phyloP scores from a whole-genome alignment of 1,140 invertebrate species.

The Oedothorax gibbosus region DNA sequence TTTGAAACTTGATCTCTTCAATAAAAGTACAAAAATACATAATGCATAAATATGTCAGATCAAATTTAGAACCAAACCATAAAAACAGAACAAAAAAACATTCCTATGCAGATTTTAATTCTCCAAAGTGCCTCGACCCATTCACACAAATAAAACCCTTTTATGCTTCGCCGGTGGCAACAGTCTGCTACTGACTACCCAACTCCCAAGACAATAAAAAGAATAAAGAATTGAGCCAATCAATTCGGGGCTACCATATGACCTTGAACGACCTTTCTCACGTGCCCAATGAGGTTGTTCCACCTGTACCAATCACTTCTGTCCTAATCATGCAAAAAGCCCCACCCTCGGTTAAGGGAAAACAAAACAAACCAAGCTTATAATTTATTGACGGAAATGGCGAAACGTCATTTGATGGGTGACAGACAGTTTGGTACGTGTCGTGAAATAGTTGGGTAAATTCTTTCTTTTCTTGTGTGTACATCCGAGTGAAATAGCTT shows the following conservation, averaged over 20 bases:
- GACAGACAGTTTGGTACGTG: too few relatives aligned
- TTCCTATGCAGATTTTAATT: conserved; percentile 10
- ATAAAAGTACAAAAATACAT: too few relatives aligned
- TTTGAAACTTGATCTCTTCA: too few relatives aligned
- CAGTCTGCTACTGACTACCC: not conserved
- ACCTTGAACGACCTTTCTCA: conserved; percentile 9
- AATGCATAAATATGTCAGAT: too few relatives aligned
- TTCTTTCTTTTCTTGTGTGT: too few relatives aligned
- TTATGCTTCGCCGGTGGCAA: not conserved
- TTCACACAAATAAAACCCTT: not conserved
- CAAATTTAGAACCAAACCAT: too few relatives aligned
- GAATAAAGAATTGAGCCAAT: not conserved
- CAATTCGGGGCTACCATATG: conserved; percentile 14
- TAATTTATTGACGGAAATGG: too few relatives aligned
- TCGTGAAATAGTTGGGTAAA: too few relatives aligned
- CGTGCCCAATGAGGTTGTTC: conserved; percentile 31
- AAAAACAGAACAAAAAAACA: too few relatives aligned
- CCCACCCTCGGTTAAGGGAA: conserved; percentile 23
- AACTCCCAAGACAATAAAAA: not conserved
- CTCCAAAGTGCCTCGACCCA: conserved; percentile 22
- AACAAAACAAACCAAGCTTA: conserved; percentile 24
- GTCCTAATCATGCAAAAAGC: conserved; percentile 41
- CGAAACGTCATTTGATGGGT: too few relatives aligned
- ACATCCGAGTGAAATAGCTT: too few relatives aligned
- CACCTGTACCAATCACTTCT: conserved; percentile 37